A percentile compares a stretch with the other conserved stretches of the same genome.
Conservation (phyloP, 2,113 vertebrate genomes). For the Lasiurus cinereus region DNA sequence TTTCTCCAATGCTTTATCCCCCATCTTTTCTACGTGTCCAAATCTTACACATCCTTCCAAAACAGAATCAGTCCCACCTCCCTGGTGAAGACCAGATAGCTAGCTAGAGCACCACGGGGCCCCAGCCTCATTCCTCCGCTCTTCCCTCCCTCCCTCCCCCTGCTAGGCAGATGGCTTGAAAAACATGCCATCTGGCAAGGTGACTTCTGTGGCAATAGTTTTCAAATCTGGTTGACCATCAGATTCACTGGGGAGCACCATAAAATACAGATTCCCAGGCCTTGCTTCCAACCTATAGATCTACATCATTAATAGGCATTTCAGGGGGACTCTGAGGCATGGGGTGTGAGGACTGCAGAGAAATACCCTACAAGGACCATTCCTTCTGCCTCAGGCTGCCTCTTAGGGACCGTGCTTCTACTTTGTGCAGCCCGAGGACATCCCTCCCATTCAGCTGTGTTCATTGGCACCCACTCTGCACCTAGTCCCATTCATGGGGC, state of each 20-base stretch:
- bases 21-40: accelerated
- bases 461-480: background rate
- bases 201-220: background rate
- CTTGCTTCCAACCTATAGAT: background rate
- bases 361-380: background rate
- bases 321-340: background rate
- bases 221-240: background rate
- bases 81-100: background rate
- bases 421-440: background rate
- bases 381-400: background rate
- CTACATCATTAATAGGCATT: background rate
- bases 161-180: background rate
- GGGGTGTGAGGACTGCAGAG: background rate
- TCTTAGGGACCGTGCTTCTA: background rate
- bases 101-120: background rate
- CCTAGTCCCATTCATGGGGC: background rate
- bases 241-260: background rate
- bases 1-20: background rate
- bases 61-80: background rate
- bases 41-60: background rate
- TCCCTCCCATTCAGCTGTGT: background rate
- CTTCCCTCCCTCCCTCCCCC: no score
- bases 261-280: background rate
- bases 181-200: background rate
- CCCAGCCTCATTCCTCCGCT: background rate